Base-by-base conservation (phyloP, 2,888 invertebrate genomes). In the Sabellastarte sp. region DNA sequence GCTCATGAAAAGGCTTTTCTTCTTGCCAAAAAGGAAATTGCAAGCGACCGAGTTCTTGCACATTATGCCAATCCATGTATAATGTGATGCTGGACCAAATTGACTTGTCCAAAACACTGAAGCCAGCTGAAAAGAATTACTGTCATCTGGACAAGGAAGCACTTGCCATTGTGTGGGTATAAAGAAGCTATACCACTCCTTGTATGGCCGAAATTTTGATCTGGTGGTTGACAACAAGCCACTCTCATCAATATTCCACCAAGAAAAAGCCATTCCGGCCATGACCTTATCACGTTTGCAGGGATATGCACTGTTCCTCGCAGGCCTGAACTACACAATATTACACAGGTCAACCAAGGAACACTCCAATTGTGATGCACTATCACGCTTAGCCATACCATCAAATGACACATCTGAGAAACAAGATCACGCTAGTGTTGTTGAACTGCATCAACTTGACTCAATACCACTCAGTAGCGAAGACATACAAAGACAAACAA, bases 81-180 rank as follows among this genome's bases (percentile, higher is more conserved):
- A 41, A 41, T 41, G 41, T 41, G 41, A 41, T 41, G 41, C 41
- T 41, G 41, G 20, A 20, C 41, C 41, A 15, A 41, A 41, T 41
- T 10, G 20, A 15, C 41, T 41, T 41, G 41, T n/a, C n/a, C n/a
- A n/a, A n/a, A n/a, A n/a, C n/a, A n/a, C n/a, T 63, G 24, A 59
- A 5, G 24, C n/a, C 26, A 26, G 53, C 63, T 28, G 63, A 63
- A 28, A 24, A 53, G 31, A 63, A 59, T 30, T 63, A 63, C 30
- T 29, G 57, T 15, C 32, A 41, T 20, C 52, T 63, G 33, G 55
- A 63, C 30, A 30, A 29, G 2, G 63, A 63, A 60, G 63, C 30
- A 3, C 20, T 60, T 20, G 59, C 29, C 31, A 32, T 59, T 0
- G 24, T 63, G n/a, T 63, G 29, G 60, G 59, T 20, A 33, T 59